Evolutionary conservation across 2,113 vertebrate genomes (phyloP), one percentile per base, ranked within the genome.

Genomic region (Phaethornis superciliosus): DNA sequence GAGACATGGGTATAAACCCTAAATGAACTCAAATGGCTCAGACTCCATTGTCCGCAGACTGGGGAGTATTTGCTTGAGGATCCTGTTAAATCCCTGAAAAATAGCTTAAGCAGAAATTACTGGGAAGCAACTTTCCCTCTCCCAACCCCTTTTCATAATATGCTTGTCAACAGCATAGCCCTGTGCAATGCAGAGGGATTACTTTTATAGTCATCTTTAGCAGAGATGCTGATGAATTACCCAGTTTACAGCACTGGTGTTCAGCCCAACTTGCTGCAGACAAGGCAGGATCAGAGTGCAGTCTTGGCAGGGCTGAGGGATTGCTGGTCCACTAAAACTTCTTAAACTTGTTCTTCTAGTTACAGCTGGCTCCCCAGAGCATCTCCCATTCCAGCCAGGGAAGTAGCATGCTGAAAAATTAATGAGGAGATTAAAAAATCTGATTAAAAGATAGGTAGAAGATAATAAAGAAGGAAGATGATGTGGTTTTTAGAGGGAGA

Each of bases 21-120:
- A 76, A 55, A 76, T n/a, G 68, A 75, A 81, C 5, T 17, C 23
- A 51, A 10, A 21, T 3, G 44, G 6, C 8, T 72, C 24, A 60
- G 55, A 19, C 9, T 10, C 8, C 44, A n/a, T 49, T 40, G 79
- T 79, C 58, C 54, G 71, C 35, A 84, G 27, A 58, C 9, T 17
- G 35, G 14, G n/a, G 12, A 32, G 7, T 19, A 46, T 79, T 80
- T 82, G 4, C 27, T 46, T 33, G 28, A 28, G n/a, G 52, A 59
- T 7, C 23, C 7, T 49, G 26, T 55, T 21, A 79, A 80, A 91
- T n/a, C 54, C 67, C n/a, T 79, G 81, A 85, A 91, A 91, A 85
- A 59, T 0, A 56, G 4, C 0, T 0, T 32, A 46, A 69, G 47
- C n/a, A 77, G 30, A 35, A 69, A 70, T 0, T 0, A 32, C 26